Evolutionary conservation across 2,113 vertebrate genomes (phyloP).

Genomic region (Actinemys pallida): DNA sequence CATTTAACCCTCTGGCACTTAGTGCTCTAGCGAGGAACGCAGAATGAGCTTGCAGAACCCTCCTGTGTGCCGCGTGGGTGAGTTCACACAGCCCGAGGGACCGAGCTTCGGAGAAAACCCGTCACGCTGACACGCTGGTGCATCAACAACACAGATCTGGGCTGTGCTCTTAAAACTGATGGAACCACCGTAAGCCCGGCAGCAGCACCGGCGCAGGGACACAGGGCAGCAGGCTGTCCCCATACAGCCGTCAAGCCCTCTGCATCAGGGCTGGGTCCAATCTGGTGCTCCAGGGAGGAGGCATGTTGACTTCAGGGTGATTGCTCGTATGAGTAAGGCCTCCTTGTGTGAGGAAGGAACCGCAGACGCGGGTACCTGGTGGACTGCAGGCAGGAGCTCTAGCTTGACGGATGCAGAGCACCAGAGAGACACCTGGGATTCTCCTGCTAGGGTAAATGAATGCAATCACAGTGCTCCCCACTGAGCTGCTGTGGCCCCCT

Average conservation of each 20-base stretch:
- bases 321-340: neutral
- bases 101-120: neutral
- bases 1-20: neutral
- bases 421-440: neutral
- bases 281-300: neutral
- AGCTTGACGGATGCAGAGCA: neutral
- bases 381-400: neutral
- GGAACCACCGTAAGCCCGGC: neutral
- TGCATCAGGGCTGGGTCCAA: neutral
- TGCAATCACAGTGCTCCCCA: neutral
- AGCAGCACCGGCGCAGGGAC: neutral
- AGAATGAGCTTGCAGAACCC: neutral
- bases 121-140: neutral
- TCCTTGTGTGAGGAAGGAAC: neutral
- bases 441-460: neutral
- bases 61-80: neutral
- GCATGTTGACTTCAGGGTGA: neutral
- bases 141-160: neutral
- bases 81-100: no score
- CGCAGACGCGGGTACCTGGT: neutral
- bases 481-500: neutral
- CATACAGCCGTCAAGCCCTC: neutral
- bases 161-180: neutral
- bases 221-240: neutral
- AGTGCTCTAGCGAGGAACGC: neutral